phyloP scores from a whole-genome alignment of 2,888 invertebrate genomes.

The Cyaniris semiargus region DNA sequence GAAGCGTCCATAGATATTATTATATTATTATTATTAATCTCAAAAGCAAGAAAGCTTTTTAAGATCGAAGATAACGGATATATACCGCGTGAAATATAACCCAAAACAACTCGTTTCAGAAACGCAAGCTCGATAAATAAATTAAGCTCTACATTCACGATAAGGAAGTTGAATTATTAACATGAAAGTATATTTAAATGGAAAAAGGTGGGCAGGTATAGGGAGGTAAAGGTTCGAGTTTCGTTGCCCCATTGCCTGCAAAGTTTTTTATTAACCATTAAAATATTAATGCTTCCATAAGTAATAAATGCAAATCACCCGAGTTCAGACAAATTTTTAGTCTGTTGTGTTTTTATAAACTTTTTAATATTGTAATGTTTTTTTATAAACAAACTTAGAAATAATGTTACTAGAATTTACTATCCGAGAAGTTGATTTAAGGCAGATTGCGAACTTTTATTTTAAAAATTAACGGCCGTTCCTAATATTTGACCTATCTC shows the following conservation, averaged over 20 bases:
- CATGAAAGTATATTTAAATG: neutral
- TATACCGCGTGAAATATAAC: constrained; percentile 6
- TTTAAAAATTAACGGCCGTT: too few species aligned
- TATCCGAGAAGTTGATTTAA: neutral
- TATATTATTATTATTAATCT: too few species aligned
- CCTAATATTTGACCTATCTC: too few species aligned
- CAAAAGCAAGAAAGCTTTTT: neutral
- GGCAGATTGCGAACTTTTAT: neutral
- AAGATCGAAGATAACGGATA: neutral
- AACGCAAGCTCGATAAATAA: constrained; percentile 24
- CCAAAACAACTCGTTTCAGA: constrained; percentile 14
- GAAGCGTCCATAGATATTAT: too few species aligned
- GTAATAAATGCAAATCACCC: constrained; percentile 11
- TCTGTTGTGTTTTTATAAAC: neutral
- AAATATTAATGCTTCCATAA: neutral
- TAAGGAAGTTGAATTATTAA: constrained; percentile 29
- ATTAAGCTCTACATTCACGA: constrained; percentile 20
- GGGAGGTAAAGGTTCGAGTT: neutral
- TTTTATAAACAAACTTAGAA: neutral
- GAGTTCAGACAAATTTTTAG: neutral
- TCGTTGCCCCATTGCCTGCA: neutral
- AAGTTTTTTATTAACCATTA: constrained; percentile 21
- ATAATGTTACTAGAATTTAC: neutral
- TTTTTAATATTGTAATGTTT: neutral
- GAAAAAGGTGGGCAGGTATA: constrained; percentile 14